Evolutionary conservation across 2,113 vertebrate species (phyloP), one percentile per base, ranked within the genome.

Genomic region (Choloepus hoffmanni): DNA sequence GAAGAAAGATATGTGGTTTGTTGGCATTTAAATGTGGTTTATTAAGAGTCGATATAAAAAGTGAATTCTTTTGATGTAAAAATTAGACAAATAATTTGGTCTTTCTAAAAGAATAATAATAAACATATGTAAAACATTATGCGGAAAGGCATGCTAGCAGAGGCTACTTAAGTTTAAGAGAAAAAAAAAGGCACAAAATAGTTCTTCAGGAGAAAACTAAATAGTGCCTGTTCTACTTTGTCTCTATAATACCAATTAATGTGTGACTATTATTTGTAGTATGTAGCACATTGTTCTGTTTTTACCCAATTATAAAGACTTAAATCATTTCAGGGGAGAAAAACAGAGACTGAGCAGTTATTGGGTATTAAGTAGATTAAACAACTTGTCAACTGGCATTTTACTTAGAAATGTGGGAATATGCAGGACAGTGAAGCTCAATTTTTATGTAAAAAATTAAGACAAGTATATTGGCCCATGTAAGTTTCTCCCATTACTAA

Each of bases 11-110:
- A 50, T 92, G 36, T 14, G 82, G 24, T 33, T 89, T 83, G 72
- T 67, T 92, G 43, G 58, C n/a, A 89, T 67, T 95, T 94, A 88
- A 94, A 85, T 1, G 12, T 79, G 68, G 28, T 76, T 85, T 96
- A 62, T 12, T 85, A 72, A 85, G 65, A 90, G 19, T 70, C n/a
- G 67, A 73, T 89, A 62, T 82, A 28, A 68, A 93, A 95, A 93
- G 19, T 43, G 30, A 97, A 89, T 63, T 96, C 84, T 97, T 97
- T 97, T 98, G 93, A 92, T 97, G 85, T 90, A 97, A 98, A 95
- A 95, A 98, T 94, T 97, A 97, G 97, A 94, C 96, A 98, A 98
- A 98, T 97, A 83, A 97, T 96, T 97, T 97, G 95, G 90, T 96
- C 85, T 95, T 95, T 84, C 63, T 78, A 76, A 86, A 85, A 91